These are phyloP conservation scores for Crepidodera aurea DNA, from an alignment of 2,888 invertebrate genomes.

Conservation along the genomic window DNA sequence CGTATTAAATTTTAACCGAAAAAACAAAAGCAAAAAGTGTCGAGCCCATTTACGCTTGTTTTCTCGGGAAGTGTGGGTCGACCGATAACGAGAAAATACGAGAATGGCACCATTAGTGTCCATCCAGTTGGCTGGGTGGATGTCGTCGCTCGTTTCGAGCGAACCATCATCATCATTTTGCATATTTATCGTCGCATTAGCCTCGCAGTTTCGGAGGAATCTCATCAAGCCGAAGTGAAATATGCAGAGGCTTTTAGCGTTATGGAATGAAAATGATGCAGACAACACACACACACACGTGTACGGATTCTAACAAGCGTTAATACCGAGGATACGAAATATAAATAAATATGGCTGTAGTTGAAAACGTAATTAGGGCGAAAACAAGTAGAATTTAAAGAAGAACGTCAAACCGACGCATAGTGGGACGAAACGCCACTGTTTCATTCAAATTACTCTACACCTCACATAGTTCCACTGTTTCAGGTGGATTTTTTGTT, in stretches of 20 bases:
- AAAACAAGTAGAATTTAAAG: too few relatives aligned
- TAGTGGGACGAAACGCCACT: too few relatives aligned
- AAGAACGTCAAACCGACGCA: too few relatives aligned
- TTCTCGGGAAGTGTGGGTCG: slow-evolving; percentile 16
- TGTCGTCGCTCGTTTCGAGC: slow-evolving; percentile 15
- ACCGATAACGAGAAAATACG: slow-evolving; percentile 32
- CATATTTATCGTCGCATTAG: slow-evolving; percentile 32
- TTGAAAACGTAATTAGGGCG: too few relatives aligned
- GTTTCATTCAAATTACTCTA: too few relatives aligned
- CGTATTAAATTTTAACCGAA: slow-evolving; percentile 6
- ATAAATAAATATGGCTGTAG: too few relatives aligned
- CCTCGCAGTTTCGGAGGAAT: slow-evolving; percentile 14
- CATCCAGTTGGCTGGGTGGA: slow-evolving; percentile 20
- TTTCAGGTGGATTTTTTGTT: too few relatives aligned
- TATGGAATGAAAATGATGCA: neutral
- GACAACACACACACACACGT: neutral
- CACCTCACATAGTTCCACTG: too few relatives aligned
- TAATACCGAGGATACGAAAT: neutral
- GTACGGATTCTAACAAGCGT: neutral
- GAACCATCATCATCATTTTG: slow-evolving; percentile 25
- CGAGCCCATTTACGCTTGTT: slow-evolving; percentile 2
- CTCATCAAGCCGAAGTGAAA: slow-evolving; percentile 21
- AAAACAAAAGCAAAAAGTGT: neutral
- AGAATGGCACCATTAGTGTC: slow-evolving; percentile 28
- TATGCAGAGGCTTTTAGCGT: slow-evolving; percentile 22